phyloP scores from a whole-genome alignment of 2,797 vertebrate genomes.

The Kryptolebias ocellatus region DNA sequence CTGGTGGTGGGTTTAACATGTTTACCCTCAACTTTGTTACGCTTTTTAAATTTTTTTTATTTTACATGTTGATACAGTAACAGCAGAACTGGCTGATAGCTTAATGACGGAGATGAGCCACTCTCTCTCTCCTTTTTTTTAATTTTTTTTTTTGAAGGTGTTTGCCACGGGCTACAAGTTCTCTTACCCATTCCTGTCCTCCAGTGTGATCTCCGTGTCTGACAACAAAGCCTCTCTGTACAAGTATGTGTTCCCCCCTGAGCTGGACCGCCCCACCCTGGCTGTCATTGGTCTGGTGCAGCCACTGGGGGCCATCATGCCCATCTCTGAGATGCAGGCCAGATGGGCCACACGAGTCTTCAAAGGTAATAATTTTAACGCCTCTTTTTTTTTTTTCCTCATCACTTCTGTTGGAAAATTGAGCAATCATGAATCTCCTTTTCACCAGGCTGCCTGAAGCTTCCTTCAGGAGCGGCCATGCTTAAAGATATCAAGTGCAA shows the following conservation, averaged over 20 bases:
- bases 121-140: too few species aligned
- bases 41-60: too few species aligned
- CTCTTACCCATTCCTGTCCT: conserved; percentile 82
- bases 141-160: conserved; percentile 64
- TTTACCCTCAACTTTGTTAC: too few species aligned
- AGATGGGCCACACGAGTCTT: conserved; percentile 85
- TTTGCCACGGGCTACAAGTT: conserved; percentile 87
- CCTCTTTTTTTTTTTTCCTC: background rate
- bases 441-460: conserved; percentile 69
- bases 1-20: conserved; percentile 67
- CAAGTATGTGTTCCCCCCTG: conserved; percentile 82
- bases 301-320: conserved; percentile 83
- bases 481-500: conserved; percentile 74
- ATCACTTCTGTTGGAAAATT: background rate
- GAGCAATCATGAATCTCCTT: background rate
- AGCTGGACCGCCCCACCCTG: conserved; percentile 76
- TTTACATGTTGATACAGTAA: background rate
- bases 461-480: conserved; percentile 76
- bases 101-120: background rate
- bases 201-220: conserved; percentile 68
- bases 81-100: background rate
- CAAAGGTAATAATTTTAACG: conserved; percentile 72
- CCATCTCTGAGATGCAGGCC: conserved; percentile 85
- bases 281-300: conserved; percentile 84
- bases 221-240: conserved; percentile 79